Conservation (phyloP, 2,797 vertebrate species). For the Rhincodon typus region DNA sequence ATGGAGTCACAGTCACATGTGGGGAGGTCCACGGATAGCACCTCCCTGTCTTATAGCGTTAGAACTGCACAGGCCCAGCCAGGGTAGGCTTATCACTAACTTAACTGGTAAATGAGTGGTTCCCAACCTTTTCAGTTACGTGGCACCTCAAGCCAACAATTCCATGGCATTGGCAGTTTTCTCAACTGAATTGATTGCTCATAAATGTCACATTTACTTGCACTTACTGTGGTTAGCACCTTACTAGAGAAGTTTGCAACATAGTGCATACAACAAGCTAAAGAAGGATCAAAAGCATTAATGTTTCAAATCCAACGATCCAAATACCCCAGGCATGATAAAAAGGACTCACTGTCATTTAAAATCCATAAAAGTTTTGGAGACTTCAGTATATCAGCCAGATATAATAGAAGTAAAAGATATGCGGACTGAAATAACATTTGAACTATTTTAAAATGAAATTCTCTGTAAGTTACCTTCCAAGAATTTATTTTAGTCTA, state of each 20-base stretch:
- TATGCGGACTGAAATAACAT: neutral
- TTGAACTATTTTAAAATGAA: neutral
- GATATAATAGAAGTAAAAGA: neutral
- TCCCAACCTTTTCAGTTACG: too few relatives aligned
- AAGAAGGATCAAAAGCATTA: too few relatives aligned
- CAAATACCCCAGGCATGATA: neutral
- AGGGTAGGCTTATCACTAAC: neutral
- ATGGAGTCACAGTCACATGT: neutral
- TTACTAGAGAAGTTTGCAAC: too few relatives aligned
- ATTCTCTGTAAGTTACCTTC: too few relatives aligned
- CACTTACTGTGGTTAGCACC: too few relatives aligned
- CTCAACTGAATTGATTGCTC: too few relatives aligned
- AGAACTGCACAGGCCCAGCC: neutral
- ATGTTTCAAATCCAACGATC: too few relatives aligned
- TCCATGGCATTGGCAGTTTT: too few relatives aligned
- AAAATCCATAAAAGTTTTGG: neutral
- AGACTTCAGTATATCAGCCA: neutral
- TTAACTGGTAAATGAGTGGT: neutral
- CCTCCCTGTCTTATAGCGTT: too few relatives aligned
- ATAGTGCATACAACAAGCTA: too few relatives aligned
- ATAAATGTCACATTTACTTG: too few relatives aligned
- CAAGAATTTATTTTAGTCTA: neutral
- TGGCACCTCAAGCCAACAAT: too few relatives aligned
- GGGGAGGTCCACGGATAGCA: neutral
- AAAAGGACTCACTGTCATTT: neutral